Base-by-base conservation (phyloP, 1,140 invertebrate genomes). In the Leptopilina clavipes region DNA sequence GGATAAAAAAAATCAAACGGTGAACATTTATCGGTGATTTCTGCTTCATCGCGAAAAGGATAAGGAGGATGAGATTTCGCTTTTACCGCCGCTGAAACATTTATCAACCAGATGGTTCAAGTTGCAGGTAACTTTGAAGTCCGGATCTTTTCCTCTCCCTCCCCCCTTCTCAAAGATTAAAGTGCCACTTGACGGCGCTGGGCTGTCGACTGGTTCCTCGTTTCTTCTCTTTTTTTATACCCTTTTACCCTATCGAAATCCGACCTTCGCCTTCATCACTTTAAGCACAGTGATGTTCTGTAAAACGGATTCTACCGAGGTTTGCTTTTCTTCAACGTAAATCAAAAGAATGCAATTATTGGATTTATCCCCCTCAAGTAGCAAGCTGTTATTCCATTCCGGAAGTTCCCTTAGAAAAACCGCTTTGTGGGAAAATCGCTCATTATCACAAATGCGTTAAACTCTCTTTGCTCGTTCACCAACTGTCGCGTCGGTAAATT, bases 61-160 rank as follows among this genome's bases (percentile, higher is more conserved):
- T 73, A 73, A 72, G 71, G 73, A 56, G 19, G 74, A 79, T 75
- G 71, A 72, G 74, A 82, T 81, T 81, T 78, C 72, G 77, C 81
- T 82, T 79, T 82, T 82, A 82, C 74, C 74, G 72, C 40, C 40
- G 48, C 18, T 82, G 76, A 79, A 83, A 79, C 52, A 78, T 83
- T 81, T 78, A 81, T 77, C 79, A 73, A 52, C 65, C 73, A 73
- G 74, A 75, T 71, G 59, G 73, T 71, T 74, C 45, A 71, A 52
- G 31, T 73, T 44, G 22, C 22, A 37, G 73, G 75, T 72, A 71
- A 74, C 73, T 40, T 54, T 52, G 25, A 71, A 52, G 22, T 56
- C 40, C 65, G 40, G 25, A 56, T 56, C 70, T 54, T 31, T 31
- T 74, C 19, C n/a, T 14, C 44, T 9, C 37, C 37, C 45, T 52